Evolutionary conservation across 2,888 invertebrate species (phyloP).

Genomic region (Myopa tessellatipennis): DNA sequence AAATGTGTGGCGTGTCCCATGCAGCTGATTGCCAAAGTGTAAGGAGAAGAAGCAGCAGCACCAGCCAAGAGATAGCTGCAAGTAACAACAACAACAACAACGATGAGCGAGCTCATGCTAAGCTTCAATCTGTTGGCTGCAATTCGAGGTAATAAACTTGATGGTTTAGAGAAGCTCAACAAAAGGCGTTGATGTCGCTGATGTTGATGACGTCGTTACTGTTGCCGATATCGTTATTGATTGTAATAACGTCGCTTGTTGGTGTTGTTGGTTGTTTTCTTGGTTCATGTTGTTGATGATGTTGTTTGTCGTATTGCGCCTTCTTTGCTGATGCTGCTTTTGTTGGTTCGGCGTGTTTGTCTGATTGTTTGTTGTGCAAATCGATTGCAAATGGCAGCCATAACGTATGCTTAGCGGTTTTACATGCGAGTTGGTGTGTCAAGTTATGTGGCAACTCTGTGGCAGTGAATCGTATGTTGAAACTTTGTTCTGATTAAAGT

Average conservation of each 20-base stretch:
- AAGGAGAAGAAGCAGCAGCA: neutral
- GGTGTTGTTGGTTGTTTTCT: neutral
- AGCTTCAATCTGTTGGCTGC: conserved; percentile 4
- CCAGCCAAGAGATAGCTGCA: neutral
- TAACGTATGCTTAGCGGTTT: too few species aligned
- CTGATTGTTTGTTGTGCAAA: too few species aligned
- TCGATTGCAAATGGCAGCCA: too few species aligned
- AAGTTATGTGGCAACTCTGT: too few species aligned
- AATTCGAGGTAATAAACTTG: conserved; percentile 1
- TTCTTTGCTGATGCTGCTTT: neutral
- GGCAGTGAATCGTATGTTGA: too few species aligned
- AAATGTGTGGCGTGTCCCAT: too few species aligned
- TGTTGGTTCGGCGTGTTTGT: neutral
- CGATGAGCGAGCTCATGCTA: neutral
- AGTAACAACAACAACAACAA: conserved; percentile 9
- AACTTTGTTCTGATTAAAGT: too few species aligned
- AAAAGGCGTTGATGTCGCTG: conserved; percentile 3
- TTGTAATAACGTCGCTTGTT: neutral
- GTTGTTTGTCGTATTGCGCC: conserved; percentile 10
- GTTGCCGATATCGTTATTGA: neutral
- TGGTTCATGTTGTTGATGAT: conserved; percentile 10
- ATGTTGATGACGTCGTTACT: neutral
- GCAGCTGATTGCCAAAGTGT: neutral
- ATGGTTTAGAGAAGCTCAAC: neutral
- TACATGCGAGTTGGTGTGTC: too few species aligned